These are phyloP conservation scores for Ardeotis arabs DNA, from an alignment of 2,113 vertebrate species.

Conservation along the genomic window DNA sequence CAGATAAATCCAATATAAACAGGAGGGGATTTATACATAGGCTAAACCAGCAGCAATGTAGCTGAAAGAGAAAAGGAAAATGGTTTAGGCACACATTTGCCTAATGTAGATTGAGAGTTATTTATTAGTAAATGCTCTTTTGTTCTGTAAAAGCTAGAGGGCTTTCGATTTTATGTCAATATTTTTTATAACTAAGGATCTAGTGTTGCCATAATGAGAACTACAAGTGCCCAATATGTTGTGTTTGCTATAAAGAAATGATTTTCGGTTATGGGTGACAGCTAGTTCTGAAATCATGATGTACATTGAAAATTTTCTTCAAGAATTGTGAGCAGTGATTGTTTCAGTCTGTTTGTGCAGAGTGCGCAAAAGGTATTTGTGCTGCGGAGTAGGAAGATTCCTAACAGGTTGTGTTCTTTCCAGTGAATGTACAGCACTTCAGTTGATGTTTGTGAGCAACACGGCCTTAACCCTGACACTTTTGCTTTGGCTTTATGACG, in stretches of 20 bases:
- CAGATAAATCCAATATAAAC: conserved; percentile 46
- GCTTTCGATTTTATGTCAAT: conserved; percentile 70
- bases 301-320: conserved; percentile 49
- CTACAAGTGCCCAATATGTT: conserved; percentile 83
- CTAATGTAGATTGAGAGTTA: conserved; percentile 38
- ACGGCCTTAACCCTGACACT: conserved; percentile 76
- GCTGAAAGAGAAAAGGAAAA: conserved; percentile 37
- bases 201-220: conserved; percentile 87
- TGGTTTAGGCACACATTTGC: conserved; percentile 22
- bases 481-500: conserved; percentile 73
- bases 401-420: conserved; percentile 54
- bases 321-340: conserved; percentile 56
- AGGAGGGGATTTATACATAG: conserved; percentile 52
- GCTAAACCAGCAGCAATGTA: conserved; percentile 45
- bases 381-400: conserved; percentile 4
- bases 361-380: conserved; percentile 26
- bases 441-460: conserved; percentile 73
- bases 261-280: conserved; percentile 55
- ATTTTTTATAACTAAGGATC: conserved; percentile 78
- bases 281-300: conserved; percentile 54
- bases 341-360: conserved; percentile 57
- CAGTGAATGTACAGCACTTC: conserved; percentile 75
- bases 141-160: conserved; percentile 70
- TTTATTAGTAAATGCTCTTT: conserved; percentile 54
- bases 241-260: conserved; percentile 69